Evolutionary conservation across 1,140 invertebrate species (phyloP).

Genomic region (Andrena cerasifolii): DNA sequence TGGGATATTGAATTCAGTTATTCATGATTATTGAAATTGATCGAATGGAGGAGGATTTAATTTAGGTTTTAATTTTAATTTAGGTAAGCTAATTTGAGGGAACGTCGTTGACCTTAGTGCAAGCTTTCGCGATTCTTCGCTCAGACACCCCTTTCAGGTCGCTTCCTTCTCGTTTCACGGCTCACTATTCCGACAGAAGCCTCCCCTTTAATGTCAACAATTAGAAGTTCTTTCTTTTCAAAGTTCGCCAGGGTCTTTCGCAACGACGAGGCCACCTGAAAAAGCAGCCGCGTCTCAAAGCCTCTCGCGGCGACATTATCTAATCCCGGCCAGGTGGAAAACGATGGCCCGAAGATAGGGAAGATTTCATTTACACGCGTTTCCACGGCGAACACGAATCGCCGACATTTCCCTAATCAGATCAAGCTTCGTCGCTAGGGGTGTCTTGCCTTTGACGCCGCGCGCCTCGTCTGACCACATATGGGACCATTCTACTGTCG

Average conservation of each 20-base stretch:
- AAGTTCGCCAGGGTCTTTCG: background rate
- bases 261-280: background rate
- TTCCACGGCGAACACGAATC: no score
- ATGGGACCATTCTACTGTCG: no score
- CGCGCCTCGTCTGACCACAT: no score
- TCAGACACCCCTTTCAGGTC: background rate
- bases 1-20: no score
- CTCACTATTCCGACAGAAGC: background rate
- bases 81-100: constrained; percentile 18
- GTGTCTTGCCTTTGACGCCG: no score
- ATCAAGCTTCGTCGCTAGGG: no score
- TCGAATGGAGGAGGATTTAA: no score
- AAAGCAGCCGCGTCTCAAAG: background rate
- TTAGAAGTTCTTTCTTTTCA: constrained; percentile 29
- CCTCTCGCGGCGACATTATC: background rate
- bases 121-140: constrained; percentile 2
- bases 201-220: constrained; percentile 42
- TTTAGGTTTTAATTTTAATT: no score
- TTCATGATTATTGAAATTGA: no score
- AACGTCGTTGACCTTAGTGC: constrained; percentile 9
- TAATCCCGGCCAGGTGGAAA: background rate
- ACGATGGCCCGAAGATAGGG: no score
- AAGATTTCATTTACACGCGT: no score
- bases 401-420: no score
- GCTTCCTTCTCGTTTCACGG: background rate